Base-by-base conservation (phyloP, 2,888 invertebrate genomes). In the Neuroscelio doddi region DNA sequence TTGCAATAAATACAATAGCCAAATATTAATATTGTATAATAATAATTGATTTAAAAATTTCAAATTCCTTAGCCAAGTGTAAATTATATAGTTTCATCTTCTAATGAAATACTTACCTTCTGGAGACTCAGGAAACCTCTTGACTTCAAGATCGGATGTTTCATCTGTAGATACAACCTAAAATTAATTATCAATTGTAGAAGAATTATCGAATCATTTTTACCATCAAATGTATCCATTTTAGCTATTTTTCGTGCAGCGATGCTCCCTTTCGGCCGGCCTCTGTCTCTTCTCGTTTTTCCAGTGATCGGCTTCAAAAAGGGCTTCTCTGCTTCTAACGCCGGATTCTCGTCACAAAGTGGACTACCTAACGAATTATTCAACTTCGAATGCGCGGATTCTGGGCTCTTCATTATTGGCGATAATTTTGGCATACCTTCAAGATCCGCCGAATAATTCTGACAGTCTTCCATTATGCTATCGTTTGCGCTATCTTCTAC, bases 391-490 rank as follows among this genome's bases (percentile, higher is more conserved):
- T 74, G 24, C 12, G 52, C 45, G 14, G 71, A 46, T 1, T 80
- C 78, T 3, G 73, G 61, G 24, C 68, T 75, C 66, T 78, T 81
- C 12, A 74, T 75, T 65, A 83, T 78, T 8, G 83, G 84, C 8
- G 83, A 81, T 14, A 84, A 71, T 63, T 81, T 84, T 34, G 84
- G 84, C 83, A 84, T 84, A 49, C 79, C 83, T 24, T 83, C 82
- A 50, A 80, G 80, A 38, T 84, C 83, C 15, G 73, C 71, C 0
- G 70, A 67, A 4, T 64, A 70, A 41, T 12, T 80, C 45, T 74
- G 74, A 21, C 70, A 68, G 1, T 79, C 76, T 12, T 78, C 75
- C 15, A 67, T 8, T 3, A 52, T 44, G 9, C 58, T 59, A 8
- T 78, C 78, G n/a, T 53, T 68, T 0, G 53, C 24, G 36, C 45